Base-by-base conservation (phyloP, 2,797 vertebrate genomes). In the Coregonus suidteri region DNA sequence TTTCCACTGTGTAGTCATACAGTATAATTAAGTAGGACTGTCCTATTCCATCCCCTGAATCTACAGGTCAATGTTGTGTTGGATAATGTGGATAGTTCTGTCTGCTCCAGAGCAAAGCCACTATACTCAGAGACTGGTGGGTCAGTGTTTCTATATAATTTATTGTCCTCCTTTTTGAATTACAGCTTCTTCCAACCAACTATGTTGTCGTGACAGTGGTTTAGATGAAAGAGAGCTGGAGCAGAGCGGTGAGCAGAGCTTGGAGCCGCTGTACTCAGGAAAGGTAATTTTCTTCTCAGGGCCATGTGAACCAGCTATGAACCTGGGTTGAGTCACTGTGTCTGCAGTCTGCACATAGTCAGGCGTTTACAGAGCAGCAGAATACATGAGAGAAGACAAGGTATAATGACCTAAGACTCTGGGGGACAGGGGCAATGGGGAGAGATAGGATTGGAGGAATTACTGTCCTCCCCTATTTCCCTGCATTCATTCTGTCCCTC, bases 21-120 rank as follows among this genome's bases (percentile, higher is more conserved):
- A 78, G 59, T 69, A 73, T 4, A 5, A 88, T 82, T 77, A 77
- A 75, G 66, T 1, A 71, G 76, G 25, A 76, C 77, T 76, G 81
- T 83, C 76, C 80, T 25, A 18, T 59, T 76, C 85, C 81, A 82
- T 88, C 85, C 85, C 80, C 82, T 78, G 78, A 81, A 84, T 79
- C 81, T 72, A 34, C 47, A 37, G 83, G 88, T 87, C 84, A 67
- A 67, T 67, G 85, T 71, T 7, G 68, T 72, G 71, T 71, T 79
- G 81, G 84, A 82, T 84, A 89, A 81, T 85, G 79, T 75, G 73
- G 73, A 76, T 59, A 85, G 85, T 74, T 72, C 73, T 53, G 70
- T 54, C 76, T 66, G 75, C 62, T 85, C 83, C 80, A 81, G 82
- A 83, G 78, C 80, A 47, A 1, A 35, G 3, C 47, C 53, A 69